Evolutionary conservation across 2,888 invertebrate species (phyloP), one percentile per base, ranked within the genome.

Genomic region (Exocentrus adspersus): DNA sequence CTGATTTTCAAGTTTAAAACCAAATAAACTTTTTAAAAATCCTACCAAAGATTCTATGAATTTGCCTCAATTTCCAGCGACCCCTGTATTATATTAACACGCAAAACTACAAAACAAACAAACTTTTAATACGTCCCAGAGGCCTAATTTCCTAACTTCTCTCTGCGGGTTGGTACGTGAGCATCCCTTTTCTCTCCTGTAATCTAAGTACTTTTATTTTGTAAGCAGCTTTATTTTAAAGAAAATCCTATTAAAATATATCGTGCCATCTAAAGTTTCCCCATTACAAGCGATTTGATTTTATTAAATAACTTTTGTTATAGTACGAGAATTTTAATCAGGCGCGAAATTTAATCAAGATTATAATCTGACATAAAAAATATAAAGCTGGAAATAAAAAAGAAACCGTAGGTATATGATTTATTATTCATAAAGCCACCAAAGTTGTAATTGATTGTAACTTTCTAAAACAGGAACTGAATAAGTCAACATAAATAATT

Each of bases 81-180:
- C 43, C 45, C 53, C 30, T 21, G 24, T 53, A 32, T 30, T 53
- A 60, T 60, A 60, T 60, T 60, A 60, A 21, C 53, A 45, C 53
- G 16, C 57, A 53, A 20, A 60, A 60, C 60, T 60, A 60, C 60
- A 60, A 60, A 60, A 60, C 60, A 60, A 60, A 60, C 60, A 60
- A 60, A 60, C 60, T 60, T 60, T 60, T 60, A 60, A 60, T 60
- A 60, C 45, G 45, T 60, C 60, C 60, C 60, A 53, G 53, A 60
- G 45, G 60, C 43, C 60, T 60, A 60, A 60, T 60, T 60, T 60
- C 16, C 45, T 32, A 52, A 60, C 52, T 53, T 53, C 19, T n/a
- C 37, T 53, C 45, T 9, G 43, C 30, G 46, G 45, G 46, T 37
- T 46, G 12, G 53, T 53, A 53, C 60, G 60, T 60, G 52, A 53